A percentile compares a stretch with the other conserved stretches of the same genome.
Evolutionary conservation across 2,888 invertebrate genomes (phyloP).

Genomic region (Mythimna pallens): DNA sequence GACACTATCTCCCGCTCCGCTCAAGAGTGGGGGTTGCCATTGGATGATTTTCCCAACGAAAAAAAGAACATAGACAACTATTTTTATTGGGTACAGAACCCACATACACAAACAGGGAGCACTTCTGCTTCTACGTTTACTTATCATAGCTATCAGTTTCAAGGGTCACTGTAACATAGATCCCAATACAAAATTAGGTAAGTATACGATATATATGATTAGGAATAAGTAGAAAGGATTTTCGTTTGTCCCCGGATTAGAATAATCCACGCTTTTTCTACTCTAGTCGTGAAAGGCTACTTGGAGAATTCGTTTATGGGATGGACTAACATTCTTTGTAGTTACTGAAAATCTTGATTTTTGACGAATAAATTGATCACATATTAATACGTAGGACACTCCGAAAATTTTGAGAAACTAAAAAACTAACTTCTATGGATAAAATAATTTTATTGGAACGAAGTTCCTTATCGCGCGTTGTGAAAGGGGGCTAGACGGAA

Average conservation of each 20-base stretch:
- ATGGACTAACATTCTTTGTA: neutral
- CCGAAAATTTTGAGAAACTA: no score
- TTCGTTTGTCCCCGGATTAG: slow-evolving; percentile 20
- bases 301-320: neutral
- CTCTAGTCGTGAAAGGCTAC: neutral
- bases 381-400: no score
- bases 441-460: no score
- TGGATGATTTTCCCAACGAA: no score
- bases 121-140: slow-evolving; percentile 53
- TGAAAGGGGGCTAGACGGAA: no score
- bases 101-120: neutral
- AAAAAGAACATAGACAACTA: neutral
- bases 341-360: no score
- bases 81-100: slow-evolving; percentile 47
- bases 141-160: slow-evolving; percentile 68
- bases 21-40: no score
- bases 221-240: slow-evolving; percentile 3
- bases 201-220: slow-evolving; percentile 3
- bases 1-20: no score
- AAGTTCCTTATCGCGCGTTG: no score
- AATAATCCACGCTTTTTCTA: neutral
- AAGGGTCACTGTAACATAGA: slow-evolving; percentile 63
- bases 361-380: no score
- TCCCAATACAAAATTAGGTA: slow-evolving; percentile 61
- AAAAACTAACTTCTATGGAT: no score